Evolutionary conservation across 2,797 vertebrate species (phyloP).

Genomic region (Hippocampus kuda): DNA sequence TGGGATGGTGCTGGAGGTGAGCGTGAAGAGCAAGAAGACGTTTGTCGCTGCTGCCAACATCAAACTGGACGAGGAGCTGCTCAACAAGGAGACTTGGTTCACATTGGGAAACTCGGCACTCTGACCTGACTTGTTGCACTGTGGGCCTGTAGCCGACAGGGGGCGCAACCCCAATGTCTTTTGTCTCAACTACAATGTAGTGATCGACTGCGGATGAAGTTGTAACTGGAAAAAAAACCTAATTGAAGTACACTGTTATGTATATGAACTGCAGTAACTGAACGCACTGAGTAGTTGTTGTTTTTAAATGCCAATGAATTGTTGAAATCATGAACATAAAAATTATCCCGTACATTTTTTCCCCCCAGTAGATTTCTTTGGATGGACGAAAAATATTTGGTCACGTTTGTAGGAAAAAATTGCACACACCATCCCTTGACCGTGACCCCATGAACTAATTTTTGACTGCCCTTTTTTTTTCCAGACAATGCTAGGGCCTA

Average conservation of each 20-base stretch:
- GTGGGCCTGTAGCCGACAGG: slow-evolving; percentile 30
- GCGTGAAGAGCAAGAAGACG: slow-evolving; percentile 72
- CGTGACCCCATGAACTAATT: too few relatives aligned
- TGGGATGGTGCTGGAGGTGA: slow-evolving; percentile 68
- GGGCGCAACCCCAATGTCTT: slow-evolving; percentile 27
- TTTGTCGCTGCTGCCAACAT: slow-evolving; percentile 73
- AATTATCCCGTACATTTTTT: neutral
- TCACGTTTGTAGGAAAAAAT: too few relatives aligned
- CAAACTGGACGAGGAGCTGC: slow-evolving; percentile 51
- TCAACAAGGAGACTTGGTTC: slow-evolving; percentile 72
- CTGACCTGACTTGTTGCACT: slow-evolving; percentile 31
- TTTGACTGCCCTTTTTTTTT: too few relatives aligned
- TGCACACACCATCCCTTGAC: too few relatives aligned
- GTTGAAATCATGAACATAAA: neutral
- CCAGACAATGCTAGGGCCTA: too few relatives aligned
- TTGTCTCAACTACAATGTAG: neutral
- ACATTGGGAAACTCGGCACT: slow-evolving; percentile 61
- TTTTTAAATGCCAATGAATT: neutral
- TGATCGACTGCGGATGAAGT: slow-evolving; percentile 16
- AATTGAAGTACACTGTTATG: neutral
- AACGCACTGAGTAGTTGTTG: neutral
- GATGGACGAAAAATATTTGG: too few relatives aligned
- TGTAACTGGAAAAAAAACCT: slow-evolving; percentile 20
- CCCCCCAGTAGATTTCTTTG: neutral
- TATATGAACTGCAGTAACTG: slow-evolving; percentile 16